Conservation (phyloP, 2,888 invertebrate genomes). For the Nymphalis c-album region DNA sequence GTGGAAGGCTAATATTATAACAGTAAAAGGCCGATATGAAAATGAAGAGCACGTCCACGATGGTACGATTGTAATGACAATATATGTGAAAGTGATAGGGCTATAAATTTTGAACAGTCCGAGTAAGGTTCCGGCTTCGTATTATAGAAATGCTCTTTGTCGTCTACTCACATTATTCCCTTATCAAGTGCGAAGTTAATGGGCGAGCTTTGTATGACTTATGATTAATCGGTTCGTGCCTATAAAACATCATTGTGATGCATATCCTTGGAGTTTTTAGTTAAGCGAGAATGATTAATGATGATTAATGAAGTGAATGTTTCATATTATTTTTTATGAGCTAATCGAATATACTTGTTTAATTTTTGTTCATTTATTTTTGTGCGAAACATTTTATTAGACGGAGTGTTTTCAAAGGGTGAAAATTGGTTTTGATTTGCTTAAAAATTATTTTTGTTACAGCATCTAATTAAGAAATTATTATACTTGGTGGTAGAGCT, state of each 20-base stretch:
- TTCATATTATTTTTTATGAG: not conserved
- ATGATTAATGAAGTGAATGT: slow-evolving; percentile 19
- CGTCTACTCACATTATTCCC: slow-evolving; percentile 74
- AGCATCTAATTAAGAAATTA: not conserved
- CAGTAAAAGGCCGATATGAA: slow-evolving; percentile 10
- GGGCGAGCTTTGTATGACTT: slow-evolving; percentile 75
- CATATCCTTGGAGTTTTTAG: slow-evolving; percentile 75
- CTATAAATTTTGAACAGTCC: slow-evolving; percentile 66
- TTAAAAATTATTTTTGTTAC: not conserved
- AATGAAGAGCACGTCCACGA: slow-evolving; percentile 24
- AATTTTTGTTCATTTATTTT: no score
- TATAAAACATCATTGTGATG: slow-evolving; percentile 74
- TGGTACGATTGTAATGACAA: slow-evolving; percentile 50
- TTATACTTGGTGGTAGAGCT: no score
- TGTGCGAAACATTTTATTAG: no score
- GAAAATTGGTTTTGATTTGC: no score
- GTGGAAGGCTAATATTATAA: not conserved
- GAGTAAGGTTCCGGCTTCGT: slow-evolving; percentile 44
- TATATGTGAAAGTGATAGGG: slow-evolving; percentile 66
- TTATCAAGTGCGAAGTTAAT: slow-evolving; percentile 80
- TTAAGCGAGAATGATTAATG: slow-evolving; percentile 44
- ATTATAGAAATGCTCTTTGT: slow-evolving; percentile 66
- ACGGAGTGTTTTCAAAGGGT: not conserved
- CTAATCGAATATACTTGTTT: no score
- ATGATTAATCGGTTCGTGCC: slow-evolving; percentile 78